phyloP scores from a whole-genome alignment of 2,113 vertebrate species.

The Oenanthe melanoleuca region DNA sequence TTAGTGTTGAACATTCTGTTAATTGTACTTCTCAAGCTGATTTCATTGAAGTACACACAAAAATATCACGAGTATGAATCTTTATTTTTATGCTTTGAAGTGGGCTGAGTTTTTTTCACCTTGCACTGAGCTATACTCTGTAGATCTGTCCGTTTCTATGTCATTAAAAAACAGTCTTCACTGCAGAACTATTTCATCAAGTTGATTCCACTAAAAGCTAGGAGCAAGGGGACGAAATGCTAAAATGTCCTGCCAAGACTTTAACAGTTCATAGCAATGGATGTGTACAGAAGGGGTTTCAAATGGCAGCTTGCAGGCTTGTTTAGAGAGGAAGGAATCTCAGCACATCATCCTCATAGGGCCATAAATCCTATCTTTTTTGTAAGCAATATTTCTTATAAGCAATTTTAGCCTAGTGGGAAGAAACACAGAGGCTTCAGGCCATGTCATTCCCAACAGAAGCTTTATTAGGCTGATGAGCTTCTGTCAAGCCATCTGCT shows the following conservation, averaged over 20 bases:
- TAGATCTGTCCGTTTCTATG: background rate
- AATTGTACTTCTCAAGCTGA: background rate
- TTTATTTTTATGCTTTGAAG: background rate
- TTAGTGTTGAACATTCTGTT: background rate
- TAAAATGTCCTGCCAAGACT: background rate
- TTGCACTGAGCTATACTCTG: background rate
- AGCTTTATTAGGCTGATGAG: background rate
- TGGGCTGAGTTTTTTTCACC: accelerated
- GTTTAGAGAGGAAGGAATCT: background rate
- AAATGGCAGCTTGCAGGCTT: background rate
- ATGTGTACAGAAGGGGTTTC: background rate
- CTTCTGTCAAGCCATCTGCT: slow-evolving; percentile 5
- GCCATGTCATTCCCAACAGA: background rate
- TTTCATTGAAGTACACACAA: background rate
- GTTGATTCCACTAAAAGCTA: background rate
- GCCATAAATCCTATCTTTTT: background rate
- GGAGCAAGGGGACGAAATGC: background rate
- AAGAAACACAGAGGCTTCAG: background rate
- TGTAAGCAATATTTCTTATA: background rate
- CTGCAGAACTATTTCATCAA: background rate
- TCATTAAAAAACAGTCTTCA: background rate
- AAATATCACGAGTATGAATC: accelerated
- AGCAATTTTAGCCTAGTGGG: background rate
- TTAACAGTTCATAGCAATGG: background rate
- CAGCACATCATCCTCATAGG: background rate